Evolutionary conservation across 2,113 vertebrate genomes (phyloP), one percentile per base, ranked within the genome.

Genomic region (Caranx ignobilis): DNA sequence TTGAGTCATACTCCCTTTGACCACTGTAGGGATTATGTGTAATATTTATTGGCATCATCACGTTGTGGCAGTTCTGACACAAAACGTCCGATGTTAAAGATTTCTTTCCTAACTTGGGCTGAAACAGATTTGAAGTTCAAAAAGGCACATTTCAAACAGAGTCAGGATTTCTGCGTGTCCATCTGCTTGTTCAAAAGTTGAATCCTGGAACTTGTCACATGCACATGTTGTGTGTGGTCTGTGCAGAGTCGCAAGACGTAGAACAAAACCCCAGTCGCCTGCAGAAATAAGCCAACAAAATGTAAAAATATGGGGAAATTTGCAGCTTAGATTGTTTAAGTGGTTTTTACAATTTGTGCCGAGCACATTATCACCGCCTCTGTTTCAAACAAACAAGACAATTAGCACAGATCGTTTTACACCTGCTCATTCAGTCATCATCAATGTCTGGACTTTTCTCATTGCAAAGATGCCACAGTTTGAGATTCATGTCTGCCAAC

Each of bases 361-460:
- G 16, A 72, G 35, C 7, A 1, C 47, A 68, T 79, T 57, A 64
- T 34, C 37, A 43, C 35, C 48, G 55, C 34, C 39, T 50, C n/a
- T 43, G 37, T 64, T 37, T 69, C 57, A 60, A 60, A 61, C 60
- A 63, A 83, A 75, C 50, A 57, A 62, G 32, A 35, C 26, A 19
- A 71, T 79, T 88, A 73, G 63, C 78, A 69, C 52, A 74, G 18
- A 71, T 12, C 21, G 0, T 64, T 68, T 26, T 77, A 54, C 63
- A 85, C 65, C 70, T 85, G 77, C 70, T 81, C 61, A 73, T 76
- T 45, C 39, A 66, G 11, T 70, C 9, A 41, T 67, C 66, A 64
- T 59, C 59, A 64, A 32, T 10, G 43, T 70, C 19, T 80, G 7
- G 19, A 73, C 37, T 76, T 68, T n/a, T 62, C 48, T 10, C 12